Conservation (phyloP, 2,888 invertebrate genomes). For the Strigamia crassipes region DNA sequence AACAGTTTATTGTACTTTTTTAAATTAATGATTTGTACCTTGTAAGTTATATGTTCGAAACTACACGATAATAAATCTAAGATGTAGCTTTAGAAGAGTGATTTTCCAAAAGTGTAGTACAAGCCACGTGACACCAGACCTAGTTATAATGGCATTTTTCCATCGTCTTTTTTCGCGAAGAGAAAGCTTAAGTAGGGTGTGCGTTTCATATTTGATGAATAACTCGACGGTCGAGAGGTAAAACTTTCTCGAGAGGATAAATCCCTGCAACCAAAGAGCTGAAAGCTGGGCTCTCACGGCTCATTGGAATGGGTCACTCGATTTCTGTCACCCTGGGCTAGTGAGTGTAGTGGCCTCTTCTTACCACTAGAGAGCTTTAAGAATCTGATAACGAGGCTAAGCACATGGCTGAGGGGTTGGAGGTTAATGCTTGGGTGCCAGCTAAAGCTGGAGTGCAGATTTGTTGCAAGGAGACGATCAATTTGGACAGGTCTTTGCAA, state of each 20-base stretch:
- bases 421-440: slow-evolving; percentile 25
- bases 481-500: slow-evolving; percentile 22
- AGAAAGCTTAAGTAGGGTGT: neutral
- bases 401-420: slow-evolving; percentile 16
- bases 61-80: no score
- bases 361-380: slow-evolving; percentile 16
- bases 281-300: slow-evolving; percentile 15
- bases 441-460: slow-evolving; percentile 19
- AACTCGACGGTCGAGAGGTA: neutral
- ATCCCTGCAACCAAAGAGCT: slow-evolving; percentile 3
- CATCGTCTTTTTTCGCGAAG: neutral
- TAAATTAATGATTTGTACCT: no score
- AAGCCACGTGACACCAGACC: neutral
- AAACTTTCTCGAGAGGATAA: slow-evolving; percentile 32
- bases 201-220: slow-evolving; percentile 35
- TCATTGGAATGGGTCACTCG: slow-evolving; percentile 34
- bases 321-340: slow-evolving; percentile 22
- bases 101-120: neutral
- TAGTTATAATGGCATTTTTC: neutral
- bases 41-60: no score
- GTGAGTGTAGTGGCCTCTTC: slow-evolving; percentile 29
- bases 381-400: slow-evolving; percentile 34
- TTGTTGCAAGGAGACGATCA: slow-evolving; percentile 17
- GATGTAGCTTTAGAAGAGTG: neutral
- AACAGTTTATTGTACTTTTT: no score